These are phyloP conservation scores for Morone saxatilis DNA, from an alignment of 2,113 vertebrate genomes.

Conservation along the genomic window DNA sequence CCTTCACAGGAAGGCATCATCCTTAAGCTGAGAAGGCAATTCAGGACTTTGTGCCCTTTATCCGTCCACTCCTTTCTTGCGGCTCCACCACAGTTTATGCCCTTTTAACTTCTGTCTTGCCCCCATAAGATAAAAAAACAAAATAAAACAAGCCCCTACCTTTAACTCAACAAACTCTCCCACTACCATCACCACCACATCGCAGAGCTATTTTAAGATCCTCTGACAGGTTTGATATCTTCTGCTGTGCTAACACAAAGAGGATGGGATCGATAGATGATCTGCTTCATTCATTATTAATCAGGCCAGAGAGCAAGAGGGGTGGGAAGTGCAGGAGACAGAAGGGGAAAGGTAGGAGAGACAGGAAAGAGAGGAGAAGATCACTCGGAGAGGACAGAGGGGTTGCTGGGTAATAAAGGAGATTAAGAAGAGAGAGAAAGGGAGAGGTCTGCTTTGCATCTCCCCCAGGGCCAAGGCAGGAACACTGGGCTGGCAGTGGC, in stretches of 20 bases:
- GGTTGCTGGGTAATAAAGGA: conserved; percentile 62
- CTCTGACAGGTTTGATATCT: conserved; percentile 81
- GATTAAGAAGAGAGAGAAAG: conserved; percentile 54
- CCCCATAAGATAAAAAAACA: conserved; percentile 13
- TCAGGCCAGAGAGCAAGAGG: conserved; percentile 72
- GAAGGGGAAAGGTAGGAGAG: conserved; percentile 62
- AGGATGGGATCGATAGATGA: conserved; percentile 83
- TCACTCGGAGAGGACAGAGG: conserved; percentile 64
- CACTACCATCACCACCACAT: conserved; percentile 43
- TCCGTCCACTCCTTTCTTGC: background rate
- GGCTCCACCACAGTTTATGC: conserved; percentile 5
- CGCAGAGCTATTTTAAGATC: conserved; percentile 74
- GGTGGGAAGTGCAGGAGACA: conserved; percentile 68
- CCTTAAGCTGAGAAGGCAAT: conserved; percentile 53
- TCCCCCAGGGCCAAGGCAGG: conserved; percentile 34
- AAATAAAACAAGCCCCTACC: conserved; percentile 36
- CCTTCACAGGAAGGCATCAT: conserved; percentile 50
- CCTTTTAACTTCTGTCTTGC: conserved; percentile 21
- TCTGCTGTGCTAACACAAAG: conserved; percentile 80
- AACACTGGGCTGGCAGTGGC: background rate
- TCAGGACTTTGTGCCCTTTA: conserved; percentile 33
- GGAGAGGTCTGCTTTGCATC: conserved; percentile 29
- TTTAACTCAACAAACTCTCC: conserved; percentile 54
- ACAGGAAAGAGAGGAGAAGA: conserved; percentile 59
- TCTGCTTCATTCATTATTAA: conserved; percentile 85